A percentile compares a stretch with the other conserved stretches of the same genome.
phyloP scores from a whole-genome alignment of 2,113 vertebrate species.

The Galeopterus variegatus region DNA sequence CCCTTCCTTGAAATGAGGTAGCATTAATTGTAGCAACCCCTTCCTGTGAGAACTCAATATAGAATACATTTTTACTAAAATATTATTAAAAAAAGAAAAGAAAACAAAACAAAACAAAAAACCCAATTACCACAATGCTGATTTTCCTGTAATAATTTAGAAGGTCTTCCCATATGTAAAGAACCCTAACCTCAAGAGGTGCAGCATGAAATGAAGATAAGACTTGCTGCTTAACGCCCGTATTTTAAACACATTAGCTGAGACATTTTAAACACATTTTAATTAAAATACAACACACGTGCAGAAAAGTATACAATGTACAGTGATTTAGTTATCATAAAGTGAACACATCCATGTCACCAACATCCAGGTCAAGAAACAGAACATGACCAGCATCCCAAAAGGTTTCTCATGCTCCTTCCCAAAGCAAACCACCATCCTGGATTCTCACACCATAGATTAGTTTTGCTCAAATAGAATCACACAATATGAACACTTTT shows the following conservation, averaged over 20 bases:
- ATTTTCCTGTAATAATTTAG: background rate
- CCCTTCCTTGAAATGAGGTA: constrained; percentile 25
- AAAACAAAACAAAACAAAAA: background rate
- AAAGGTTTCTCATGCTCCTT: background rate
- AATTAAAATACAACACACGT: background rate
- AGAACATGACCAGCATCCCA: background rate
- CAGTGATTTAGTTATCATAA: background rate
- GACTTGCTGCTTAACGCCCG: background rate
- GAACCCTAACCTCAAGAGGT: background rate
- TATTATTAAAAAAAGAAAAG: background rate
- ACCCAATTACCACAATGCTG: background rate
- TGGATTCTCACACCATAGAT: background rate
- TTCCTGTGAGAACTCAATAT: constrained; percentile 30
- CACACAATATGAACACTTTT: background rate
- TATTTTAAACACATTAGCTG: background rate
- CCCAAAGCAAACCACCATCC: background rate
- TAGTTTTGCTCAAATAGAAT: background rate
- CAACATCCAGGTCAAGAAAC: background rate
- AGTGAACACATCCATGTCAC: background rate
- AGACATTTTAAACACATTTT: background rate
- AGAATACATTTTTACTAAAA: constrained; percentile 43
- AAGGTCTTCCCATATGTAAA: background rate
- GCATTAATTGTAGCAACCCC: background rate
- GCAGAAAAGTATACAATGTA: background rate
- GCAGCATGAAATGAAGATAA: background rate